Conservation (phyloP, 2,797 vertebrate species). For the Semaprochilodus insignis region DNA sequence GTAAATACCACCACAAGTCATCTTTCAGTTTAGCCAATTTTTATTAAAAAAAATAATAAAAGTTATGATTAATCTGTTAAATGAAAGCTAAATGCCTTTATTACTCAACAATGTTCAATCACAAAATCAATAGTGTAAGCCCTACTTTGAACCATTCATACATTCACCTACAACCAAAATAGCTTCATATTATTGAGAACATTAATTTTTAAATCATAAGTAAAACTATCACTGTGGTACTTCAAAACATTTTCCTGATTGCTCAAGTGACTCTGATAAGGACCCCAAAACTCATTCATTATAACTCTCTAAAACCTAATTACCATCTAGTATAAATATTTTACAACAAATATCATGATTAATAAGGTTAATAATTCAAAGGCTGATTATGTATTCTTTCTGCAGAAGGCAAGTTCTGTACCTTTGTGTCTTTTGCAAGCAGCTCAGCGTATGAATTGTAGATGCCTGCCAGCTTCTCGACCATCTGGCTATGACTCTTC, state of each 20-base stretch:
- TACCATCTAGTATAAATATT: background rate
- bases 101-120: too few species aligned
- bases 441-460: conserved; percentile 83
- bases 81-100: too few species aligned
- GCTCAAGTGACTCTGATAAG: background rate
- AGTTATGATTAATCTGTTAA: too few species aligned
- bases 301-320: background rate
- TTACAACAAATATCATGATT: background rate
- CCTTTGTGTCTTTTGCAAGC: conserved; percentile 86
- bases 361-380: background rate
- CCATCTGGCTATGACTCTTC: conserved; percentile 73
- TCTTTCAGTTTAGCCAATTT: too few species aligned
- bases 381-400: background rate
- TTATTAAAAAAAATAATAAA: too few species aligned
- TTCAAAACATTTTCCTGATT: background rate
- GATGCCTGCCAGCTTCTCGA: conserved; percentile 79
- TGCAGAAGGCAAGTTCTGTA: conserved; percentile 59
- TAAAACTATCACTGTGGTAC: too few species aligned
- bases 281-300: background rate
- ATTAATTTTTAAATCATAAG: background rate
- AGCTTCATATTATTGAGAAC: too few species aligned
- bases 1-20: too few species aligned
- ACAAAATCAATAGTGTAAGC: too few species aligned
- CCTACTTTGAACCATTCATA: too few species aligned
- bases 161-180: too few species aligned